Evolutionary conservation across 35 echinoderm and acorn worm species (phyloP), one percentile per base, ranked within the genome.

Genomic region (Acanthaster planci): DNA sequence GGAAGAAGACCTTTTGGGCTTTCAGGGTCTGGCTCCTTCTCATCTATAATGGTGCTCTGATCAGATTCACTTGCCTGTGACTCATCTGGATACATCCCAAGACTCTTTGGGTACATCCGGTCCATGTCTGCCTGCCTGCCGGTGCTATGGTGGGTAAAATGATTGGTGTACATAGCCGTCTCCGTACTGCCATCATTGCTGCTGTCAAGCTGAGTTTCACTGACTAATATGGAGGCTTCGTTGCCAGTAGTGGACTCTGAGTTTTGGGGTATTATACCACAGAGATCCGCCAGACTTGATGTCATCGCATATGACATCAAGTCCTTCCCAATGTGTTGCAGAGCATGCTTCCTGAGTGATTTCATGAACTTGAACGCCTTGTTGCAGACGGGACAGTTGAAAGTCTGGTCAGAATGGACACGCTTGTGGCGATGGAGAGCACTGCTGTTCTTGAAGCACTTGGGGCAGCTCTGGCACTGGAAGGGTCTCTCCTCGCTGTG

Each of bases 401-500:
- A 86, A 7, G 84, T 22, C 16, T 39, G 37, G 31, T 86, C 84
- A 16, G 84, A 42, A 34, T 86, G 84, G 12, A 77, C 67, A 19
- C 84, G 37, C 40, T 40, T 37, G 30, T 86, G 84, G 10, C 42
- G 26, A 12, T 42, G 59, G 34, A 86, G 38, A 29, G 60, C 84
- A 42, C 64, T 76, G 16, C 68, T 16, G 27, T 36, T 38, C 32
- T 57, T 76, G 40, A 86, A 86, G 21, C 26, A 68, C 31, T 77
- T 86, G 10, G 18, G 53, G 68, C 84, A 86, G 26, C 31, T 36
- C 5, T 35, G 84, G 40, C 84, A 86, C 8, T 35, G 29, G 18
- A 31, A 26, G 39, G 53, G 55, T 17, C 84, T 60, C 60, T 86
- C 84, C 31, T 84, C 18, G 16, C 53, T 86, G 60, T 86, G 84